Base-by-base conservation (phyloP, 2,113 vertebrate species). In the Embiotoca jacksoni region DNA sequence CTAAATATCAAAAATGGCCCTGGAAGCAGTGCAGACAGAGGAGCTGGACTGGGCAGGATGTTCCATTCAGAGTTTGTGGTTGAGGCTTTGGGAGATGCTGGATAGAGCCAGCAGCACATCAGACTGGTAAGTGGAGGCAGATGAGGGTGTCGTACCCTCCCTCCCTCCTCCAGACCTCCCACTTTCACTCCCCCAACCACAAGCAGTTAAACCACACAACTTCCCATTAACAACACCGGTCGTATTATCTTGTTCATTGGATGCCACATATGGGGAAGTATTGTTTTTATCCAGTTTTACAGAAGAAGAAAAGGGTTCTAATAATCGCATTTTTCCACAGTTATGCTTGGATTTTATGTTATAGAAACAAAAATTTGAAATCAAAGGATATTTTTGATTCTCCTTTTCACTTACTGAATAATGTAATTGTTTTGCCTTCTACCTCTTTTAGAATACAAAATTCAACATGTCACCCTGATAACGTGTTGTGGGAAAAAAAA, bases 71-170 rank as follows among this genome's bases (percentile, higher is more conserved):
- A 83, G 71, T 73, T 69, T 90, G 89, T 77, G 91, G 88, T 92
- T 89, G 78, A 73, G 85, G 82, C 83, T 85, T 35, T 81, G 79
- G 81, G 60, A 90, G 81, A 81, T 76, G 84, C 49, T 66, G 67
- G 77, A 75, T 58, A 69, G 77, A 78, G 78, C 78, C 78, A 78
- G 87, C 55, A 81, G 81, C 75, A 74, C 84, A 83, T 83, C 82
- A 90, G 71, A 79, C 84, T 72, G 75, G 81, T 87, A 91, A 92
- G 88, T 87, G 78, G 82, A 89, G 75, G 83, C 86, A 92, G 92
- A 91, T 87, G 87, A 88, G 71, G 76, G 77, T 78, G 69, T 65
- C 44, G 62, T 76, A 81, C 55, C 80, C 75, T 82, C 53, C 77
- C 59, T 80, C 74, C 77, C 61, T 81, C 75, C 66, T n/a, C 31